Evolutionary conservation across 2,797 vertebrate species (phyloP).

Genomic region (Anniella stebbinsi): DNA sequence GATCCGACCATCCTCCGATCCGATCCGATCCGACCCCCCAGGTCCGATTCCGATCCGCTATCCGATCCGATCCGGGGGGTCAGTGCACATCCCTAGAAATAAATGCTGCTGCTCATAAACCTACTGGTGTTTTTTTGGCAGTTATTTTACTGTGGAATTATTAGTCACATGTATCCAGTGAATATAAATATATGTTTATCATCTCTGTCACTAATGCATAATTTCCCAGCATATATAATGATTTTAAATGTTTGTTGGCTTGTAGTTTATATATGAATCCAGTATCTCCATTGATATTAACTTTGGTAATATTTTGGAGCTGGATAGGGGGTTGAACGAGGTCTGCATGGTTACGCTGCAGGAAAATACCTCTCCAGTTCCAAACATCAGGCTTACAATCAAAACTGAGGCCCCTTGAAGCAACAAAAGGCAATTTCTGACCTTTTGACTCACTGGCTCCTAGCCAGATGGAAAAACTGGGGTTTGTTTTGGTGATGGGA

Average conservation of each 20-base stretch:
- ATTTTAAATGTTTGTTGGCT: slow-evolving; percentile 27
- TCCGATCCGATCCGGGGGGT: too few species aligned
- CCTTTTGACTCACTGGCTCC: background rate
- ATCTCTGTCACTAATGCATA: slow-evolving; percentile 58
- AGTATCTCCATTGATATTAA: too few species aligned
- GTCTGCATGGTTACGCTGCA: too few species aligned
- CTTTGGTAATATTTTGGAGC: background rate
- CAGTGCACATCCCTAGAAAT: too few species aligned
- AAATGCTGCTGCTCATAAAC: slow-evolving; percentile 39
- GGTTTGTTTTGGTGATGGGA: too few species aligned
- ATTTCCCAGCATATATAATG: slow-evolving; percentile 45
- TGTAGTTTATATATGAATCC: background rate
- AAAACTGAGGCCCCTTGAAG: background rate
- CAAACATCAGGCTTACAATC: background rate
- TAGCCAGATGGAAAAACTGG: too few species aligned
- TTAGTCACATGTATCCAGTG: slow-evolving; percentile 63
- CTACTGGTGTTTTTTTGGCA: slow-evolving; percentile 56
- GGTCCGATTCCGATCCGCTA: too few species aligned
- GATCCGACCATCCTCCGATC: too few species aligned
- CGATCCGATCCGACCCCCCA: too few species aligned
- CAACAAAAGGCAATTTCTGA: background rate
- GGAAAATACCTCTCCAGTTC: background rate
- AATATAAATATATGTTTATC: slow-evolving; percentile 47
- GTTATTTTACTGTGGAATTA: slow-evolving; percentile 31
- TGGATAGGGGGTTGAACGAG: too few species aligned